phyloP scores from a whole-genome alignment of 1,140 invertebrate genomes.

The Brachystomella parvula region DNA sequence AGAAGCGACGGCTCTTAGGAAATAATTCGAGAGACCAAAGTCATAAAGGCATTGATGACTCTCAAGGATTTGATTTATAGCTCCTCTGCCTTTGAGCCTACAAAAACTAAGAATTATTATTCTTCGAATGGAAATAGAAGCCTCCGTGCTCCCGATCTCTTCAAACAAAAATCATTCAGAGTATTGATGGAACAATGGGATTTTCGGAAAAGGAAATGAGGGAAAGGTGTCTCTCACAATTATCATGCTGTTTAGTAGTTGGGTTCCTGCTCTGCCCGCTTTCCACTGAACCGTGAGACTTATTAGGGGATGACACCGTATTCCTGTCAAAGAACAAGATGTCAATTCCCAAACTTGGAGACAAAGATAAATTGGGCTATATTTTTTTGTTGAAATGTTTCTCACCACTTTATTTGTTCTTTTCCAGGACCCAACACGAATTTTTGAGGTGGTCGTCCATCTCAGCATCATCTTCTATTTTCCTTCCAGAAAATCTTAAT shows the following conservation, averaged over 20 bases:
- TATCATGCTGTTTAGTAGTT: not conserved
- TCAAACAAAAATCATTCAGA: not conserved
- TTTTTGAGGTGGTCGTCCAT: constrained; percentile 25
- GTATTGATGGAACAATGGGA: not conserved
- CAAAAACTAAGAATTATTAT: too few species aligned
- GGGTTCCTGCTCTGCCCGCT: not conserved
- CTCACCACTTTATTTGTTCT: constrained; percentile 37
- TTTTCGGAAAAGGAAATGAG: not conserved
- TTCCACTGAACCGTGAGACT: not conserved
- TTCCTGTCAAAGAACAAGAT: not conserved
- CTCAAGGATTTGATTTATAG: not conserved
- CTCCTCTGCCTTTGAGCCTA: not conserved
- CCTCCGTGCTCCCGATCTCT: too few species aligned
- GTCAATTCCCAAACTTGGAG: not conserved
- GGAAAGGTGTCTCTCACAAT: not conserved
- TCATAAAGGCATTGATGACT: not conserved
- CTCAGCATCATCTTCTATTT: not conserved
- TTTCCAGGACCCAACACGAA: constrained; percentile 28
- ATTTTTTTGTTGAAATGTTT: constrained; percentile 36
- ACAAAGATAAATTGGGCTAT: constrained; percentile 30
- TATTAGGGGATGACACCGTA: not conserved
- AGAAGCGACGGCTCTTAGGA: not conserved
- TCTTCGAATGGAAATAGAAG: too few species aligned
- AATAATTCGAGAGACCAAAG: not conserved
- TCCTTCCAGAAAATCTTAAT: not conserved